Base-by-base conservation (phyloP, 2,888 invertebrate genomes). In the Heliconius cydno region DNA sequence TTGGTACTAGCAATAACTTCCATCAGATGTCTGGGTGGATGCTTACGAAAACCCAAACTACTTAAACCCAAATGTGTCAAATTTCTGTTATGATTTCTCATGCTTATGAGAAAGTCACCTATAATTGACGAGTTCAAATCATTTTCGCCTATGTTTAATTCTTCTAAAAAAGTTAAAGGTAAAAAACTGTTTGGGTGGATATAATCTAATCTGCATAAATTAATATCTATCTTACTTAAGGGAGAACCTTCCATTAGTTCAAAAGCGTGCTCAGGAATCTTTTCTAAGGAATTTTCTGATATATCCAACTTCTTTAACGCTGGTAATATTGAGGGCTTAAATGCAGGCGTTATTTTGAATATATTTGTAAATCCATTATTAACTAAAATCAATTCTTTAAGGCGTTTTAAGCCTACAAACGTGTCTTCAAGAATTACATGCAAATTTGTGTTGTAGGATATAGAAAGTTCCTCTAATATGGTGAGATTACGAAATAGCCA, bases 311-410 rank as follows among this genome's bases (percentile, higher is more conserved):
- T 91, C 80, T 84, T 86, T 10, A 96, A 84, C 0, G 90, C 90
- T 1, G 96, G 96, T 65, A 96, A 85, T 75, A 91, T 88, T 13
- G 83, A 89, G 0, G 92, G 89, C 65, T 88, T 90, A 68, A 96
- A 90, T 3, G 95, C 91, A 68, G 89, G 86, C 1, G 95, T 92
- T 34, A 96, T 84, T 22, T 92, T 88, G 34, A 90, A 81, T 15
- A 96, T 88, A 74, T 90, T 91, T 3, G 84, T 86, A 82, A 96
- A 96, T 38, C 95, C 96, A 84, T 96, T 96, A 84, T 96, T 96
- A 10, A 95, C 92, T 83, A 96, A 86, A 75, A 91, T 93, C 68
- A 96, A 86, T 81, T 94, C 93, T 71, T 88, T 87, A 25, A 96
- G 91, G 81, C 93, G 95, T 0, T 82, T 84, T 63, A 96, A 88